Base-by-base conservation (phyloP, 2,113 vertebrate genomes). In the Capreolus pygargus region DNA sequence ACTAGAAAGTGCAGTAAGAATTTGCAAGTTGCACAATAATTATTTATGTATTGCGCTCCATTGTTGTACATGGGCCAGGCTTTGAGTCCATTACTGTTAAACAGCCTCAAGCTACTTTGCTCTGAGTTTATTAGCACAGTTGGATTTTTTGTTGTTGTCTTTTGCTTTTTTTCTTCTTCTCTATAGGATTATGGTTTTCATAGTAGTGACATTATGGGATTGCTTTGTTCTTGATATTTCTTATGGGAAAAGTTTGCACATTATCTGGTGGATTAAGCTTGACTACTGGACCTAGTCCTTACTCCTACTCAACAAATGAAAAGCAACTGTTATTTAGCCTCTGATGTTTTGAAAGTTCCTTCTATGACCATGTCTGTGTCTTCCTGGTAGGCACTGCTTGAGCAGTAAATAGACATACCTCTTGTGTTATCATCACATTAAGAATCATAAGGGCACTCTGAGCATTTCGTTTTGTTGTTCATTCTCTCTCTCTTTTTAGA, bases 241-340 rank as follows among this genome's bases (percentile, higher is more conserved):
- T 86, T 97, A 50, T 84, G 93, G 91, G 91, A 84, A 96, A 91
- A 64, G 28, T 90, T 97, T 93, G 67, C 50, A 1, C 91, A 64
- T 95, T 94, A 36, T 96, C 78, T 97, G 55, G 43, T 86, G 50
- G 82, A 95, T 89, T 96, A 90, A 94, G 81, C 82, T 96, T 87
- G 39, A 74, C 88, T 97, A 95, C 97, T 92, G 33, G 58, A 61
- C 16, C n/a, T 2, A 88, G 19, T 85, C 50, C n/a, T 86, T 86
- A 28, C 12, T 88, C 43, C 45, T 97, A 67, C 84, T 52, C 55
- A 79, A n/a, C 33, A 67, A 76, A 57, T 88, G 58, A 96, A 76
- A 97, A 97, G 39, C 33, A 55, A 67, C 64, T 89, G 33, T 54
- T 82, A 27, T 83, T 67, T 79, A 96, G n/a, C 11, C 14, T 94